phyloP scores from a whole-genome alignment of 2,797 vertebrate species.

The Takifugu rubripes region DNA sequence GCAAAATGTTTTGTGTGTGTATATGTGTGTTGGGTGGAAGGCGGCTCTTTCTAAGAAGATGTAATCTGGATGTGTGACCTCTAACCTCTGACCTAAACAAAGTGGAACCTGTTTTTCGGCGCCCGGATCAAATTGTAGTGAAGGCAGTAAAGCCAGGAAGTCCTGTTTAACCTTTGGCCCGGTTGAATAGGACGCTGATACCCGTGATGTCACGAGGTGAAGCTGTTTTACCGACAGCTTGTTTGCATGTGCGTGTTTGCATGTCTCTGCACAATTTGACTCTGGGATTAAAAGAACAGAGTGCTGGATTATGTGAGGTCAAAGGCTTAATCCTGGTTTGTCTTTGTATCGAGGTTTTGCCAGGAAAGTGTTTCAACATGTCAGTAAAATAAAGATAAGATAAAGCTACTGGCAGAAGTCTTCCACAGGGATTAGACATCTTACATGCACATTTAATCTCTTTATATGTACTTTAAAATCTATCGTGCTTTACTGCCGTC shows the following conservation, averaged over 20 bases:
- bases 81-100: constrained; percentile 24
- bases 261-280: constrained; percentile 8
- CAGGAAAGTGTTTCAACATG: constrained; percentile 7
- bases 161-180: constrained; percentile 33
- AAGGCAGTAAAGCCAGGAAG: constrained; percentile 22
- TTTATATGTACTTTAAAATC: neutral
- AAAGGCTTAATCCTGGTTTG: constrained; percentile 37
- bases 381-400: constrained; percentile 27
- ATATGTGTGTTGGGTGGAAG: neutral
- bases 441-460: constrained; percentile 5
- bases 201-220: constrained; percentile 38
- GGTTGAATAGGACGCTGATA: constrained; percentile 15
- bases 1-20: constrained; percentile 41
- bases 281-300: constrained; percentile 19
- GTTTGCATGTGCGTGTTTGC: neutral
- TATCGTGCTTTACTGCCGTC: constrained; percentile 1
- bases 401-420: constrained; percentile 1
- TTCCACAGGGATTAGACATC: constrained; percentile 14
- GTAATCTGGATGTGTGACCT: constrained; percentile 46
- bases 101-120: constrained; percentile 30
- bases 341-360: constrained; percentile 6
- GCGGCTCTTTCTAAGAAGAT: constrained; percentile 23
- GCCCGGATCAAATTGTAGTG: constrained; percentile 15
- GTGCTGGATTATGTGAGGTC: constrained; percentile 27
- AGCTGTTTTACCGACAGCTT: constrained; percentile 3